A percentile compares a stretch with the other conserved stretches of the same genome.
These are phyloP conservation scores for Sternotherus odoratus DNA, from an alignment of 2,797 vertebrate genomes.

Conservation along the genomic window DNA sequence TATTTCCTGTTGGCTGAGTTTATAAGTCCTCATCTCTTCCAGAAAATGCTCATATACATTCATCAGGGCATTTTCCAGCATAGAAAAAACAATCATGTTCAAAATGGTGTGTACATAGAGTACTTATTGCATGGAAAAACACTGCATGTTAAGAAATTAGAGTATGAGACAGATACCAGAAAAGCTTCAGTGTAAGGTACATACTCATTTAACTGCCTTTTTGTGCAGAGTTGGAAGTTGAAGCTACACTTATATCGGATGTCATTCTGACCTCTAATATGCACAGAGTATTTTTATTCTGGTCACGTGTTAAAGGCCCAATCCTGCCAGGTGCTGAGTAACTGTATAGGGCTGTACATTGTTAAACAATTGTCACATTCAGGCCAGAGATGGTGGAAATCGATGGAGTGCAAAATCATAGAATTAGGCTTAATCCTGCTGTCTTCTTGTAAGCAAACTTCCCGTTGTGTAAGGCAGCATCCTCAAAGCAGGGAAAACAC, in stretches of 20 bases:
- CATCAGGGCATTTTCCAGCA: background rate
- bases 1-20: background rate
- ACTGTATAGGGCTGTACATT: background rate
- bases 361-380: slow-evolving; percentile 36
- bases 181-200: background rate
- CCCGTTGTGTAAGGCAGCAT: background rate
- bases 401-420: background rate
- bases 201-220: background rate
- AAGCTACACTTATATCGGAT: background rate
- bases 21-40: background rate
- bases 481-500: background rate
- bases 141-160: background rate
- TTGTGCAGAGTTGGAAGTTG: background rate
- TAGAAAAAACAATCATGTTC: background rate
- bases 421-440: slow-evolving; percentile 24
- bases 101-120: background rate
- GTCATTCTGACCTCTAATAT: background rate
- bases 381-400: background rate
- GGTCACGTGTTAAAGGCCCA: background rate
- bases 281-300: background rate
- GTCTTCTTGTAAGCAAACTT: background rate
- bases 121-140: background rate
- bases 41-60: background rate
- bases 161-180: background rate
- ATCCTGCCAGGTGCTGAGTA: background rate